phyloP scores from a whole-genome alignment of 2,113 vertebrate genomes.

The Sylvicapra grimmia region DNA sequence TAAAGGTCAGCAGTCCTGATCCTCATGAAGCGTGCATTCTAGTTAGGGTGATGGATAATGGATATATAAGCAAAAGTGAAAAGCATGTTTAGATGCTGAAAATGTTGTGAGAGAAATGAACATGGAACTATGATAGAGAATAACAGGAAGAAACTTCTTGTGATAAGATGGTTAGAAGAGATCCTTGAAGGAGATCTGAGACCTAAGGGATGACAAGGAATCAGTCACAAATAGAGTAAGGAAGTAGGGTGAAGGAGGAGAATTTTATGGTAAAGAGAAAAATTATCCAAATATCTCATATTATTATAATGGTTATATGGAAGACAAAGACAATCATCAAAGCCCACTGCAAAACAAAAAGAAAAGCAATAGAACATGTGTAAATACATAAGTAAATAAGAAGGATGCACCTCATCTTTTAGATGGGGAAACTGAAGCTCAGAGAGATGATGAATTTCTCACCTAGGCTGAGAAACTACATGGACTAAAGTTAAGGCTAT shows the following conservation, averaged over 20 bases:
- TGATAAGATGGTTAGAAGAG: not conserved
- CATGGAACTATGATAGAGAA: not conserved
- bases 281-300: not conserved
- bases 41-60: not conserved
- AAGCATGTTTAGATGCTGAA: not conserved
- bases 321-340: not conserved
- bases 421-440: not conserved
- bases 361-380: not conserved
- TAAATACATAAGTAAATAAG: not conserved
- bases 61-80: not conserved
- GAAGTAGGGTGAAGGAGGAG: not conserved
- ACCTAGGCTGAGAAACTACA: not conserved
- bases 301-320: not conserved
- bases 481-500: not conserved
- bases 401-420: not conserved
- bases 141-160: not conserved
- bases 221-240: not conserved
- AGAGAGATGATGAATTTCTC: not conserved
- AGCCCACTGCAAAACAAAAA: not conserved
- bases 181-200: not conserved
- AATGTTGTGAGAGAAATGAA: not conserved
- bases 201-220: not conserved
- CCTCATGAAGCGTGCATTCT: not conserved
- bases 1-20: not conserved
- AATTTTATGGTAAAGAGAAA: not conserved